Base-by-base conservation (phyloP, 2,888 invertebrate species). In the Agrotis segetum region DNA sequence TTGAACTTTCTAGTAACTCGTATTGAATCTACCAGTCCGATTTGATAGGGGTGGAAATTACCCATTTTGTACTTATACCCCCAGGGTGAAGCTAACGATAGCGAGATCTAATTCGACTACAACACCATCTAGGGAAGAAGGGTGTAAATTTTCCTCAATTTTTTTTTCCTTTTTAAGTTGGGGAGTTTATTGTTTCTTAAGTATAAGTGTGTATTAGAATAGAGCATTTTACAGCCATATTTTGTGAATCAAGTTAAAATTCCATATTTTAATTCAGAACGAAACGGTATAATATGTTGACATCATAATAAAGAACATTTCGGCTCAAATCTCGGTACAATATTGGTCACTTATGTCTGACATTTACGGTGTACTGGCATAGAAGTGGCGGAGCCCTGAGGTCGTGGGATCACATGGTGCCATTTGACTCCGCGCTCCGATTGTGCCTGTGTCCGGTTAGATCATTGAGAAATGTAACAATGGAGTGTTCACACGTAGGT, bases 381-480 rank as follows among this genome's bases (percentile, higher is more conserved):
- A 73, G 71, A 76, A 72, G 67, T 85, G 77, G 64, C 80, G 62
- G 62, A 52, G 61, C 63, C 29, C 50, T 65, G 63, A 34, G 84
- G 84, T 85, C 84, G 79, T 84, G 84, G 74, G 84, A 85, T 85
- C 84, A 85, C 84, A 82, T 74, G 74, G 73, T 67, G 80, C 67
- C 72, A 82, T 80, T 85, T 84, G 77, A 81, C 79, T 83, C 69
- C 58, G 71, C 66, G 74, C 83, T 68, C 71, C 60, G 62, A 46
- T 79, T 62, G 55, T 71, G 29, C 68, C 60, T 65, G 77, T 68
- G 83, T 85, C 74, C 81, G 67, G 74, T 74, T 47, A 13, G 19
- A 61, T 1, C 29, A 46, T 44, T 52, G 13, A 40, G 14, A 14
- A 34, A 46, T 13, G 50, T 44, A 19, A 59, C 7, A 64, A 76